Evolutionary conservation across 2,888 invertebrate genomes (phyloP).

Genomic region (Drosophila algonquin): DNA sequence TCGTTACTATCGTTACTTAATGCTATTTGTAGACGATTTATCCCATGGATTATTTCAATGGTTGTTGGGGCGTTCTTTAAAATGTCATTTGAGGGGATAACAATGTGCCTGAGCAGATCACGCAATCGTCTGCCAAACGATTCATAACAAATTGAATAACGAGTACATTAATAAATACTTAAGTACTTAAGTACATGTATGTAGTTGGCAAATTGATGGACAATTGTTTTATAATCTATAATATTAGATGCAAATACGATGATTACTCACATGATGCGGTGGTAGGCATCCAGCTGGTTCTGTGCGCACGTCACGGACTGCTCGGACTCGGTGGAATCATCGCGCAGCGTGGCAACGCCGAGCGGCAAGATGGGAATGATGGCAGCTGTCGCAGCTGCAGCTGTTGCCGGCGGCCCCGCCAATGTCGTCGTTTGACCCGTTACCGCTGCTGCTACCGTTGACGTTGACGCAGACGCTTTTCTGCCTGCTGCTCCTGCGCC

Average conservation of each 20-base stretch:
- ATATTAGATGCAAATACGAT: background rate
- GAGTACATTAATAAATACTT: too few relatives aligned
- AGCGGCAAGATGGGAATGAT: slow-evolving; percentile 84
- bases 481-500: slow-evolving; percentile 9
- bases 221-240: too few relatives aligned
- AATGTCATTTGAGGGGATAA: too few relatives aligned
- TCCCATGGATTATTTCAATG: too few relatives aligned
- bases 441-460: slow-evolving; percentile 59
- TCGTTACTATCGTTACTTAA: too few relatives aligned
- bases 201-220: too few relatives aligned
- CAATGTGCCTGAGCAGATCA: too few relatives aligned
- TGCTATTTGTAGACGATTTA: too few relatives aligned
- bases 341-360: slow-evolving; percentile 84
- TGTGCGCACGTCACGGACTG: slow-evolving; percentile 84
- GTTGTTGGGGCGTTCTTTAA: too few relatives aligned
- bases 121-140: too few relatives aligned
- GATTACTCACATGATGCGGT: slow-evolving; percentile 83
- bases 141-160: too few relatives aligned
- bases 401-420: slow-evolving; percentile 84
- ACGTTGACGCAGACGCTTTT: slow-evolving; percentile 48
- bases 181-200: too few relatives aligned
- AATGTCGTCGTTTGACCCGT: slow-evolving; percentile 76
- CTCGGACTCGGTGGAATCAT: slow-evolving; percentile 84
- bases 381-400: slow-evolving; percentile 84
- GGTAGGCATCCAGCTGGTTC: slow-evolving; percentile 83